These are phyloP conservation scores for Conops quadrifasciatus DNA, from an alignment of 2,888 invertebrate species.

Conservation along the genomic window DNA sequence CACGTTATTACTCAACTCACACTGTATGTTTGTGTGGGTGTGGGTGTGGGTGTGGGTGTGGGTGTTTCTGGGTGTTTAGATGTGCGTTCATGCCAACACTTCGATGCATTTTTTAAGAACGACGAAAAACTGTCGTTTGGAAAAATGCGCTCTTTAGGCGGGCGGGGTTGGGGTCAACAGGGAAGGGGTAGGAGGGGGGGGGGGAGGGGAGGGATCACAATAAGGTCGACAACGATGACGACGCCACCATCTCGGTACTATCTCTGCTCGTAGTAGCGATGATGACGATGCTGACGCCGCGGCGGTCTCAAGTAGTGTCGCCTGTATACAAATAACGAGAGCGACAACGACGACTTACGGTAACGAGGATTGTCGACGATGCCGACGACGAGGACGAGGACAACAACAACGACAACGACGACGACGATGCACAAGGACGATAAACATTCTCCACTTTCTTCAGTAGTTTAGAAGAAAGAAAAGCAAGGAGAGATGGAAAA, in stretches of 20 bases:
- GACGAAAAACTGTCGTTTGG: slow-evolving; percentile 57
- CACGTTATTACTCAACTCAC: slow-evolving; percentile 15
- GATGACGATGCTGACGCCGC: slow-evolving; percentile 15
- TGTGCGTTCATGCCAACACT: slow-evolving; percentile 35
- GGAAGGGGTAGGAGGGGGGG: slow-evolving; percentile 16
- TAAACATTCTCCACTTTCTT: slow-evolving; percentile 51
- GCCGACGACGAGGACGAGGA: neutral
- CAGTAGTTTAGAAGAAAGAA: slow-evolving; percentile 57
- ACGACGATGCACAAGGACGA: slow-evolving; percentile 59
- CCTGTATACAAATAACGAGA: slow-evolving; percentile 30
- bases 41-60: neutral
- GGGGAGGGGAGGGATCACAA: neutral
- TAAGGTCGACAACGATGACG: neutral
- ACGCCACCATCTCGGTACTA: neutral
- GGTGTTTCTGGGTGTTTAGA: neutral
- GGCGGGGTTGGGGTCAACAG: slow-evolving; percentile 46
- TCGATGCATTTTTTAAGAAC: slow-evolving; percentile 33
- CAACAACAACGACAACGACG: slow-evolving; percentile 24
- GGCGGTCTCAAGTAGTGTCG: slow-evolving; percentile 25
- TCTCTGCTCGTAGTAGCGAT: slow-evolving; percentile 18
- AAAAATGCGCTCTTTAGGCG: slow-evolving; percentile 51
- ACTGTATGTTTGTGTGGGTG: neutral
- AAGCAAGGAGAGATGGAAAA: slow-evolving; percentile 13
- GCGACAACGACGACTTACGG: slow-evolving; percentile 27
- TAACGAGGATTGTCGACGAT: neutral